A percentile compares a stretch with the other conserved stretches of the same genome.
These are phyloP conservation scores for Cremastinae sp. DNA, from an alignment of 2,888 invertebrate genomes.

Conservation along the genomic window DNA sequence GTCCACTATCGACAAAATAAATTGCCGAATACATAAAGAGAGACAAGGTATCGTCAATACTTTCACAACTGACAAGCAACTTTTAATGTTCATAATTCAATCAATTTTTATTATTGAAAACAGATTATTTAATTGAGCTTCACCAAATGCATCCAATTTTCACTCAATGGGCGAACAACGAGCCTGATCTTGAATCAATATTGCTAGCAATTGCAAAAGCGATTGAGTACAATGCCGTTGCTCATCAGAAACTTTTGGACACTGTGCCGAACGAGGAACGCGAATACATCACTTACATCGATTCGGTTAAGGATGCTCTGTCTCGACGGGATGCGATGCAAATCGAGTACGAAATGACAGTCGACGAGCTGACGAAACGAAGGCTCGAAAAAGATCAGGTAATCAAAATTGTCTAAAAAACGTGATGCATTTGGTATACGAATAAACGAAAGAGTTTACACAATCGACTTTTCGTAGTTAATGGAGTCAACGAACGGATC, in stretches of 20 bases:
- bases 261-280: conserved; percentile 80
- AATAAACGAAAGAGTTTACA: no score
- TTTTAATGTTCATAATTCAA: not conserved
- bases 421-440: no score
- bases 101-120: not conserved
- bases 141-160: conserved; percentile 84
- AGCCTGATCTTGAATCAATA: conserved; percentile 81
- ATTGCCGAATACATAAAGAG: conserved; percentile 85
- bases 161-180: conserved; percentile 83
- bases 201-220: conserved; percentile 81
- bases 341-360: conserved; percentile 84
- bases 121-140: conserved; percentile 82
- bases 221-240: conserved; percentile 80
- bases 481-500: conserved; percentile 66
- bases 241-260: conserved; percentile 81
- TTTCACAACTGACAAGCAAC: not conserved
- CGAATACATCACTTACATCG: conserved; percentile 86
- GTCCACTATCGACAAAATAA: conserved; percentile 84
- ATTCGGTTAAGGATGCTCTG: conserved; percentile 85
- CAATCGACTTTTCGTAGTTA: conserved; percentile 65
- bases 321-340: conserved; percentile 85
- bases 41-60: conserved; percentile 79
- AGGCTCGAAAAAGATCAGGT: conserved; percentile 85
- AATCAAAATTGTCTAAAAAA: conserved; percentile 53
- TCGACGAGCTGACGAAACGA: conserved; percentile 84